These are phyloP conservation scores for Chymomyza procnemis DNA, from an alignment of 2,888 invertebrate genomes.

Conservation along the genomic window DNA sequence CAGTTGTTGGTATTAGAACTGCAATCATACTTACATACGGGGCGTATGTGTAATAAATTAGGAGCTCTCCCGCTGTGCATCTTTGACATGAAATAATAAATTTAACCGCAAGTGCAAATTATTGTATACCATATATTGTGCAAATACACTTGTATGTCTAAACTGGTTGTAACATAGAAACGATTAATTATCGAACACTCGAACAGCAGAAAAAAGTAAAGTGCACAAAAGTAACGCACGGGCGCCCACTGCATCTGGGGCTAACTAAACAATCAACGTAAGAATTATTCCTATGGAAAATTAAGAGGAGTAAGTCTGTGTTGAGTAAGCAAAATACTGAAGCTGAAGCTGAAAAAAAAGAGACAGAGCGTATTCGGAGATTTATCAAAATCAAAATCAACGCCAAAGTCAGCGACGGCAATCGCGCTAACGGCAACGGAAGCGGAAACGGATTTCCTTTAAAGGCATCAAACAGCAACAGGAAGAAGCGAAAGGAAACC, in stretches of 20 bases:
- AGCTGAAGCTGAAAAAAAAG: slow-evolving; percentile 18
- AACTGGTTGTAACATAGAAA: neutral
- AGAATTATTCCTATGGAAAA: too few species aligned
- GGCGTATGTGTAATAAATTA: slow-evolving; percentile 54
- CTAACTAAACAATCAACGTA: neutral
- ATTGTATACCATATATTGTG: slow-evolving; percentile 2
- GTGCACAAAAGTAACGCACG: slow-evolving; percentile 41
- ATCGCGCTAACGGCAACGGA: slow-evolving; percentile 39
- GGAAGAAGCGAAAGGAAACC: slow-evolving; percentile 53
- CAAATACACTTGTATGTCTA: too few species aligned
- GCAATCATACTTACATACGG: slow-evolving; percentile 6
- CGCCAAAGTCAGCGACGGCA: slow-evolving; percentile 39
- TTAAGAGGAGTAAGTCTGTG: too few species aligned
- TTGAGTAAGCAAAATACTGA: neutral
- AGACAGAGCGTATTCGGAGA: slow-evolving; percentile 52
- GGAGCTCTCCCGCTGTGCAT: slow-evolving; percentile 11
- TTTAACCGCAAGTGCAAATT: slow-evolving; percentile 37
- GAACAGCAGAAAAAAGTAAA: slow-evolving; percentile 1
- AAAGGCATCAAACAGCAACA: slow-evolving; percentile 34
- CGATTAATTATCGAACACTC: slow-evolving; percentile 6
- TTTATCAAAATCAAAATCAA: slow-evolving; percentile 40
- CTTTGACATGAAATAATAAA: slow-evolving; percentile 27
- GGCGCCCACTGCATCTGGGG: too few species aligned
- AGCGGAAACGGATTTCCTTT: slow-evolving; percentile 2
- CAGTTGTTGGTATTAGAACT: too few species aligned